Percentiles rank a stretch among this genome's conserved stretches.
phyloP scores from a whole-genome alignment of 2,888 invertebrate species.

The Philereme transversata region DNA sequence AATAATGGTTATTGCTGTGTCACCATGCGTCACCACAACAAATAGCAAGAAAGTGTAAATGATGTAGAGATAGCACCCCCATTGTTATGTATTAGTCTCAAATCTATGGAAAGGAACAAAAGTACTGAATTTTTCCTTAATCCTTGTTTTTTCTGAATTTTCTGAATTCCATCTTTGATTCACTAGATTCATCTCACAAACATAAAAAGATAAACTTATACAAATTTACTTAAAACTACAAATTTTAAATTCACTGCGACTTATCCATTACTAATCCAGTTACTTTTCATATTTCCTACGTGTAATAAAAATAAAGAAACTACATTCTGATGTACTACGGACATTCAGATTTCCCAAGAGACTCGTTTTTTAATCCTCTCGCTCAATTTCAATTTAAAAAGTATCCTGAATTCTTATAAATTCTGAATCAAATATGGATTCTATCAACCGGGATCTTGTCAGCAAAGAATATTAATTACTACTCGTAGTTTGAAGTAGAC shows the following conservation, averaged over 20 bases:
- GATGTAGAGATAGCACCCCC: conserved; percentile 28
- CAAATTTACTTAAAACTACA: too few relatives aligned
- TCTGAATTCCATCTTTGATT: too few relatives aligned
- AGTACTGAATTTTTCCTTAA: too few relatives aligned
- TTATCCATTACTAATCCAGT: conserved; percentile 21
- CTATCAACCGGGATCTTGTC: conserved; percentile 14
- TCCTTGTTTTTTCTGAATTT: too few relatives aligned
- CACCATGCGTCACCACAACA: conserved; percentile 37
- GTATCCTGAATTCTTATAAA: conserved; percentile 46
- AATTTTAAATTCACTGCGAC: too few relatives aligned
- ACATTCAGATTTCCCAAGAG: conserved; percentile 55
- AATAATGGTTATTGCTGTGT: conserved; percentile 53
- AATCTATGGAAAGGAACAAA: too few relatives aligned
- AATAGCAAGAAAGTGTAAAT: conserved; percentile 49
- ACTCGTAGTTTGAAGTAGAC: conserved; percentile 8
- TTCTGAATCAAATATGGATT: conserved; percentile 38
- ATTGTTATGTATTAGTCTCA: conserved; percentile 13
- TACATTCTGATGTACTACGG: conserved; percentile 42
- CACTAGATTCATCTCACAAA: too few relatives aligned
- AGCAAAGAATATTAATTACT: conserved; percentile 23
- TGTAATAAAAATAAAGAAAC: conserved; percentile 36
- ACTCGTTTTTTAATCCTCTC: conserved; percentile 46
- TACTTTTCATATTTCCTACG: too few relatives aligned
- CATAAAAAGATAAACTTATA: too few relatives aligned
- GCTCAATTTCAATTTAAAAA: conserved; percentile 54